Conservation (phyloP, 2,797 vertebrate species). For the Anas capensis region DNA sequence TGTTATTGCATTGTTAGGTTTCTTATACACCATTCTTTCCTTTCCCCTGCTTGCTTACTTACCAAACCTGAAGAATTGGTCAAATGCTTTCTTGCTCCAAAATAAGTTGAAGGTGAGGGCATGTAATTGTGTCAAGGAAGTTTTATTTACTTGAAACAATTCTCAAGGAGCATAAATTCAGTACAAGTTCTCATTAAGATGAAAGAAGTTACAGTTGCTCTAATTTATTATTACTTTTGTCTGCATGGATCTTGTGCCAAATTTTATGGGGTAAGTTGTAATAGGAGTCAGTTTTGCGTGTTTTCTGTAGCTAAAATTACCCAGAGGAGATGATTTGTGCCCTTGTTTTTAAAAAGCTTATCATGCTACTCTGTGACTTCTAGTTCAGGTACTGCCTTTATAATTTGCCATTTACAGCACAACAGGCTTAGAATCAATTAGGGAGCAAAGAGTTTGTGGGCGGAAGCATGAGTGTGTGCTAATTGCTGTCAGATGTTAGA, state of each 20-base stretch:
- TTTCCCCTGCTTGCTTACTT: background rate
- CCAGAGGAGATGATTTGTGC: background rate
- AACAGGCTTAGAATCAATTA: background rate
- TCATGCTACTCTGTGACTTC: background rate
- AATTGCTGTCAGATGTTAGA: background rate
- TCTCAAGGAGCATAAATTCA: background rate
- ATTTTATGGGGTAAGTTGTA: background rate
- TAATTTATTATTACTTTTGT: background rate
- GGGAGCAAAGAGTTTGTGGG: background rate
- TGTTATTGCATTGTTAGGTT: background rate
- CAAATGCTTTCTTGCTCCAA: background rate
- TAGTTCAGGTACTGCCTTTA: background rate
- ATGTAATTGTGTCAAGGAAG: background rate
- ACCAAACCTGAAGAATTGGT: background rate
- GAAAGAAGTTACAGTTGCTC: background rate
- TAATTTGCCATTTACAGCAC: background rate
- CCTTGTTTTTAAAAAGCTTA: background rate
- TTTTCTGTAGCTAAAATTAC: background rate
- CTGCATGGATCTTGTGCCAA: background rate
- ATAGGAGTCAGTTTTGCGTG: background rate
- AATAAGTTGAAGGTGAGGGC: background rate
- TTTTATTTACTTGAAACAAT: background rate
- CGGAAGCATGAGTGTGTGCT: background rate
- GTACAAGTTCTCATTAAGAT: background rate
- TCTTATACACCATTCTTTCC: background rate